Evolutionary conservation across 2,797 vertebrate species (phyloP), one percentile per base, ranked within the genome.

Genomic region (Sebastes nivosus): DNA sequence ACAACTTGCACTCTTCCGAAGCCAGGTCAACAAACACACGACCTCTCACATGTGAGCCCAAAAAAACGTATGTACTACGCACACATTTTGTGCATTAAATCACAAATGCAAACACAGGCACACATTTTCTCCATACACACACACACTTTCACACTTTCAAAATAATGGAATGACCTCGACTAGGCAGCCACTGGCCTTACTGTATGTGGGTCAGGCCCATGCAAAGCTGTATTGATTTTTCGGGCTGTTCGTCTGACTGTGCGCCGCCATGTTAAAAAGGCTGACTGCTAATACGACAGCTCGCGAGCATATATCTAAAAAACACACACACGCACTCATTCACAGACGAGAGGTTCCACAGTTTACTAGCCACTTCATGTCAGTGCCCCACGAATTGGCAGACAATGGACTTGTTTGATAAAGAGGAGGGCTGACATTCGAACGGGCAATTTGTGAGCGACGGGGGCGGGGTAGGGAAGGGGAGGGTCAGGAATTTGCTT

Each of bases 191-290:
- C 83, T 89, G 83, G 88, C 89, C 78, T 83, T 80, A n/a, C 87
- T 93, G 86, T 94, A 96, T 96, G 93, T 96, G 94, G 96, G 96
- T 96, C 95, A 96, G 90, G 83, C 87, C 86, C 85, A 92, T 93
- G 92, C 94, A 94, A 95, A 95, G 94, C 94, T 89, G 76, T 96
- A 96, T 96, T 94, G 96, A 96, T 96, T 96, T 96, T 90, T 94
- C 90, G 79, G 88, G 82, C 81, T 84, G 82, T 86, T 87, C 76
- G 90, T 94, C 92, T 87, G 90, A 85, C 88, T 89, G 83, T 90
- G 86, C 85, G 88, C 84, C 72, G 79, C 90, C 80, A 59, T 81
- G 91, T 92, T 85, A 80, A 83, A 93, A 90, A 93, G 81, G 82
- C 87, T 88, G 84, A 88, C 82, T 79, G 80, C 92, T 89, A 93